phyloP scores from a whole-genome alignment of 2,888 invertebrate genomes.

The Lithophane socia region DNA sequence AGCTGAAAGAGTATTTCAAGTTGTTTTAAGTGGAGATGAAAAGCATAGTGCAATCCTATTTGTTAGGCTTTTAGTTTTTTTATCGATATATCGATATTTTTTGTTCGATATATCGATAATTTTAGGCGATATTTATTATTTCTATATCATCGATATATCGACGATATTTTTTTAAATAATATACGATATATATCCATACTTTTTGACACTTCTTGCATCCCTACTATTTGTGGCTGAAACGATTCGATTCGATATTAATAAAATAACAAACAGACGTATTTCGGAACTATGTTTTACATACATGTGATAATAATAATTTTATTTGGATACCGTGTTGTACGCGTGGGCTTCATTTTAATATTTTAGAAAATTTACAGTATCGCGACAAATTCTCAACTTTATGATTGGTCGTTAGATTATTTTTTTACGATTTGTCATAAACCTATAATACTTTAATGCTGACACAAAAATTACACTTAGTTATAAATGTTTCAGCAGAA shows the following conservation, averaged over 20 bases:
- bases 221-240: not conserved
- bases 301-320: slow-evolving; percentile 1
- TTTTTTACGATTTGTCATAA: slow-evolving; percentile 40
- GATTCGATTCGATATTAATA: not conserved
- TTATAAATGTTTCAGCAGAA: slow-evolving; percentile 22
- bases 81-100: no score
- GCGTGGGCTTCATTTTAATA: slow-evolving; percentile 17
- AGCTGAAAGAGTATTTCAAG: not conserved
- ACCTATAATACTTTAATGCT: slow-evolving; percentile 17
- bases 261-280: not conserved
- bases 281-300: not conserved
- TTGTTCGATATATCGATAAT: no score
- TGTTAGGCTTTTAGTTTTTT: no score
- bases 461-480: not conserved
- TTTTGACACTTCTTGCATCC: no score
- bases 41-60: not conserved
- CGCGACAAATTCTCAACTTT: slow-evolving; percentile 15
- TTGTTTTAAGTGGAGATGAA: slow-evolving; percentile 6
- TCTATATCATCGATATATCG: no score
- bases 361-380: not conserved
- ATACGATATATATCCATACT: no score
- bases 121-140: no score
- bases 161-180: no score
- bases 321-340: not conserved
- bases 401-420: not conserved